phyloP scores from a whole-genome alignment of 2,113 vertebrate species.

The Salvator merianae region DNA sequence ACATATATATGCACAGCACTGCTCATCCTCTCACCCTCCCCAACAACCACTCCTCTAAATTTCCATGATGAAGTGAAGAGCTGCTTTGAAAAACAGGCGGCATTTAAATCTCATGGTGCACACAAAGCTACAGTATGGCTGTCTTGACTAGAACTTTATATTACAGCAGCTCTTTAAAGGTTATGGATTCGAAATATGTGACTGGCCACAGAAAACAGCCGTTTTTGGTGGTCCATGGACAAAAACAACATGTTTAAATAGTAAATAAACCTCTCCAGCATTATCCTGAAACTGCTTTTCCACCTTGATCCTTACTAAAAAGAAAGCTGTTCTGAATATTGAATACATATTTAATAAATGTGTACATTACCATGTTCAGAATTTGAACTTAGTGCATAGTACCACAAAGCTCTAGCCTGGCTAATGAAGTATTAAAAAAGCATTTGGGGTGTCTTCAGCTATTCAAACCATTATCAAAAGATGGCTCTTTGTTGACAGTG shows the following conservation, averaged over 20 bases:
- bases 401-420: not conserved
- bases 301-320: not conserved
- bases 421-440: no score
- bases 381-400: not conserved
- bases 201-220: not conserved
- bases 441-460: no score
- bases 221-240: not conserved
- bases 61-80: not conserved
- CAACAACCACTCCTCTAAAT: not conserved
- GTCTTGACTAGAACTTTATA: not conserved
- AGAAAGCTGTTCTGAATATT: not conserved
- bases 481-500: no score
- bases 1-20: not conserved
- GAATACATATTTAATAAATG: no score
- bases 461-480: no score
- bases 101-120: not conserved
- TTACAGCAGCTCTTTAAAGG: not conserved
- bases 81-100: not conserved
- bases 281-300: no score
- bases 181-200: not conserved
- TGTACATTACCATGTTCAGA: not conserved
- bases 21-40: not conserved
- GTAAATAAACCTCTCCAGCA: no score
- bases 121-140: not conserved
- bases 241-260: not conserved